Evolutionary conservation across 2,888 invertebrate species (phyloP), one percentile per base, ranked within the genome.

Genomic region (Malachius bipustulatus): DNA sequence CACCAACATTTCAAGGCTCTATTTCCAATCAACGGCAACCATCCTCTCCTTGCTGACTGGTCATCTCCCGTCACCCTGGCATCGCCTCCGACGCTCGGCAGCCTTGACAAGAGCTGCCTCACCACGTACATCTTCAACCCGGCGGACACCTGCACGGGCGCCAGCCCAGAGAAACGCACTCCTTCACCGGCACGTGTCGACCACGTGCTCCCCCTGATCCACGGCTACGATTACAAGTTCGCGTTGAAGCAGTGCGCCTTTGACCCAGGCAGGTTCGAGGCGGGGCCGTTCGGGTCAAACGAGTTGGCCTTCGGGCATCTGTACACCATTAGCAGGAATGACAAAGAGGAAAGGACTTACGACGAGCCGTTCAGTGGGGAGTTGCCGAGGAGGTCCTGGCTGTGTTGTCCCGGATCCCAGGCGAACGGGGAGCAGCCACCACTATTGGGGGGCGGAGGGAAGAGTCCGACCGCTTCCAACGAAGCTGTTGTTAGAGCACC

Each of bases 81-180:
- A n/a, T n/a, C n/a, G n/a, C n/a, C n/a, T n/a, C n/a, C n/a, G n/a
- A n/a, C n/a, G n/a, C n/a, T n/a, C n/a, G n/a, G n/a, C n/a, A n/a
- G n/a, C n/a, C n/a, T n/a, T n/a, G 54, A 59, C 45, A 55, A 56
- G 38, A 58, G 67, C 39, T 63, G 65, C 36, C 52, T 63, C 26
- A 61, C 63, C 47, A 65, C 64, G 30, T 72, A 73, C 55, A 70
- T 70, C 9, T 72, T 73, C 43, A 70, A 73, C 49, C 60, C 60
- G 28, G 62, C 54, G 14, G 71, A 73, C 42, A 70, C 73, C 39
- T 74, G 73, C 57, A 73, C 71, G 0, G 72, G 72, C 44, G 55
- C 71, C 1, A 63, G 69, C 2, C 62, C 72, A 11, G 71, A 70
- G 47, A 62, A 67, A 27, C 63, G 62, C 42, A 40, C 40, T 35